Conservation (phyloP, 37 sponge, comb jelly and placozoan genomes). For the Corticium candelabrum region DNA sequence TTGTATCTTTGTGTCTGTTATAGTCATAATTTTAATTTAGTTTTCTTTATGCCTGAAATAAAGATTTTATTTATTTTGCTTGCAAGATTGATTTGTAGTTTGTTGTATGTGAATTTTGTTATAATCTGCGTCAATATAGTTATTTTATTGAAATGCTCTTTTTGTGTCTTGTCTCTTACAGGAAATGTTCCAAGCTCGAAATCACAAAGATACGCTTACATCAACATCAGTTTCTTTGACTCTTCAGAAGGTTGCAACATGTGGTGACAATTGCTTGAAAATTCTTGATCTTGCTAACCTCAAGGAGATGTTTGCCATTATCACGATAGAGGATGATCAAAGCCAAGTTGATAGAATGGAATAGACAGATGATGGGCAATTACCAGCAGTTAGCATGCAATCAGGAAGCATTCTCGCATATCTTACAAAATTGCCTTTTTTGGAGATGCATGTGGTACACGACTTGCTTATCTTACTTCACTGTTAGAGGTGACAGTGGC, state of each 20-base stretch:
- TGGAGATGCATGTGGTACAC: conserved; percentile 60
- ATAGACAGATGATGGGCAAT: conserved; percentile 95
- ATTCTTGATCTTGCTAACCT: conserved; percentile 78
- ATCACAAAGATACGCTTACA: conserved; percentile 70
- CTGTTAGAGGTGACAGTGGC: conserved; percentile 72
- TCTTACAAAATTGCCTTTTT: conserved; percentile 77
- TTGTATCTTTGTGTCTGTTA: no score
- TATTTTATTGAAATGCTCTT: no score
- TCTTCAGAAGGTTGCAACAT: conserved; percentile 54
- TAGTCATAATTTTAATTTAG: no score
- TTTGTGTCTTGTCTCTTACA: not conserved
- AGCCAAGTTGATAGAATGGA: conserved; percentile 48
- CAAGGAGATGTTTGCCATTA: conserved; percentile 78
- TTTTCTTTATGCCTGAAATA: no score
- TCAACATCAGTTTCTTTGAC: conserved; percentile 57
- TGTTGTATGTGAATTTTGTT: no score
- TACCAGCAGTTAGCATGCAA: conserved; percentile 66
- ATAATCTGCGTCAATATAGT: no score
- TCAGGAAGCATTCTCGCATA: conserved; percentile 63
- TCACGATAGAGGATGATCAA: conserved; percentile 73
- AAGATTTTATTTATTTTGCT: no score
- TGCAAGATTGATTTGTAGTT: no score
- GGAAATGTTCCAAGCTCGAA: conserved; percentile 31
- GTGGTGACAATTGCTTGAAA: conserved; percentile 79
- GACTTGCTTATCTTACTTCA: conserved; percentile 79